phyloP scores from a whole-genome alignment of 2,113 vertebrate genomes.

The Nymphicus hollandicus region DNA sequence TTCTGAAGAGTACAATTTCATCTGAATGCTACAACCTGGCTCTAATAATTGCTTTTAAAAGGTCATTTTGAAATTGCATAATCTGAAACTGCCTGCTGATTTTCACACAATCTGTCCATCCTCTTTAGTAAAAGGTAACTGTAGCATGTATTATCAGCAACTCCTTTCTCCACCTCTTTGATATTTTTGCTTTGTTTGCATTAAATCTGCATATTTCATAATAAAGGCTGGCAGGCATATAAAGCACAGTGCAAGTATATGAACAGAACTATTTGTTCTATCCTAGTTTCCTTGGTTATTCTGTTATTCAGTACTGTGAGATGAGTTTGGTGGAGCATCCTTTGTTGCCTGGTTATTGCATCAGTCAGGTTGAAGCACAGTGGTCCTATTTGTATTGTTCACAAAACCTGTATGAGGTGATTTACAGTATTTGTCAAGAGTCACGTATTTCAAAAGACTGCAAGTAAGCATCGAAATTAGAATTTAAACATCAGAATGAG shows the following conservation, averaged over 20 bases:
- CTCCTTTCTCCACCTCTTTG: not conserved
- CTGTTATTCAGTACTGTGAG: not conserved
- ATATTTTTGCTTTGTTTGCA: not conserved
- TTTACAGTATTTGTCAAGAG: not conserved
- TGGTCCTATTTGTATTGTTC: not conserved
- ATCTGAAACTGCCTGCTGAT: not conserved
- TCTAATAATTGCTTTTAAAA: conserved; percentile 9
- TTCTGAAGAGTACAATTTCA: not conserved
- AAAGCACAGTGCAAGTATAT: not conserved
- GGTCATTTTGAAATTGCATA: not conserved
- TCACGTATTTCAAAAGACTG: not conserved
- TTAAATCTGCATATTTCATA: not conserved
- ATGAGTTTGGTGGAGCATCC: not conserved
- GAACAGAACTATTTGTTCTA: not conserved
- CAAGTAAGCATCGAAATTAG: not conserved
- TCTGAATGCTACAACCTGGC: not conserved
- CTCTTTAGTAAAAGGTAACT: not conserved
- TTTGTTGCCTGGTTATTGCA: not conserved
- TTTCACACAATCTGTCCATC: not conserved
- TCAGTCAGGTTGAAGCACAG: not conserved
- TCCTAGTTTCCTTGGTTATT: not conserved
- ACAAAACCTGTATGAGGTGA: not conserved
- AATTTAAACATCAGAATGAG: not conserved
- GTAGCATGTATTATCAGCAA: not conserved
- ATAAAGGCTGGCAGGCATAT: not conserved